Conservation (phyloP, 2,797 vertebrate genomes). For the Melanotaenia trifasciata region DNA sequence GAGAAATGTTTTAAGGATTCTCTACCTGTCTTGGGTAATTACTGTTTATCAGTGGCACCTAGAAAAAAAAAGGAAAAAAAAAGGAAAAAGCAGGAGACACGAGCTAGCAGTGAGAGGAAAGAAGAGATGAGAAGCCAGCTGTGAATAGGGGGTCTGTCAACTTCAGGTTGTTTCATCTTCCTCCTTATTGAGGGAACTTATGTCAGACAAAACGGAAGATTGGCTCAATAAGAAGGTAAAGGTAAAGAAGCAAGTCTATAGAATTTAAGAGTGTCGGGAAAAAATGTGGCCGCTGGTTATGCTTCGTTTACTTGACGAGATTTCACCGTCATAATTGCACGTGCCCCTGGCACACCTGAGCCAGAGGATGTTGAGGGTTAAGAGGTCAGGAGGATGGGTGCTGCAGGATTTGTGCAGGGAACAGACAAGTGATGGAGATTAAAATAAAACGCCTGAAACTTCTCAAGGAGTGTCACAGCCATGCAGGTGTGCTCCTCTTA, state of each 20-base stretch:
- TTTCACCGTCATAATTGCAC: constrained; percentile 58
- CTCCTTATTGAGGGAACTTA: constrained; percentile 21
- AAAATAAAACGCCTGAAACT: constrained; percentile 62
- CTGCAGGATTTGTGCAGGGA: constrained; percentile 5
- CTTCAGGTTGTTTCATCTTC: constrained; percentile 24
- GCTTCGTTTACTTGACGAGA: constrained; percentile 69
- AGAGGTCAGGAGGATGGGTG: constrained; percentile 65
- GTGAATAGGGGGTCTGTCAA: constrained; percentile 6
- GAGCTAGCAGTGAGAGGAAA: constrained; percentile 14
- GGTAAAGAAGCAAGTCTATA: constrained; percentile 17
- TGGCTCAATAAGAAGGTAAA: background rate
- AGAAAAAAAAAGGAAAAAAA: background rate
- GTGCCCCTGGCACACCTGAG: constrained; percentile 67
- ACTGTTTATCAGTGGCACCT: constrained; percentile 56
- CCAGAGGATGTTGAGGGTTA: constrained; percentile 59
- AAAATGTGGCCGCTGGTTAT: constrained; percentile 1
- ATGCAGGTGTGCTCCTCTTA: constrained; percentile 75
- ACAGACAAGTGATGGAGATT: constrained; percentile 58
- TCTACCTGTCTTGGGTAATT: constrained; percentile 65
- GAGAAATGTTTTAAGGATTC: constrained; percentile 51
- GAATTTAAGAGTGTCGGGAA: background rate
- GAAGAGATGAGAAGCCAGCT: constrained; percentile 21
- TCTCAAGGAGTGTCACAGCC: constrained; percentile 53
- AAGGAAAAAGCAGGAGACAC: constrained; percentile 28
- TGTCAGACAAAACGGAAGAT: background rate